These are phyloP conservation scores for Apis cerana DNA, from an alignment of 1,140 invertebrate genomes.

Conservation along the genomic window DNA sequence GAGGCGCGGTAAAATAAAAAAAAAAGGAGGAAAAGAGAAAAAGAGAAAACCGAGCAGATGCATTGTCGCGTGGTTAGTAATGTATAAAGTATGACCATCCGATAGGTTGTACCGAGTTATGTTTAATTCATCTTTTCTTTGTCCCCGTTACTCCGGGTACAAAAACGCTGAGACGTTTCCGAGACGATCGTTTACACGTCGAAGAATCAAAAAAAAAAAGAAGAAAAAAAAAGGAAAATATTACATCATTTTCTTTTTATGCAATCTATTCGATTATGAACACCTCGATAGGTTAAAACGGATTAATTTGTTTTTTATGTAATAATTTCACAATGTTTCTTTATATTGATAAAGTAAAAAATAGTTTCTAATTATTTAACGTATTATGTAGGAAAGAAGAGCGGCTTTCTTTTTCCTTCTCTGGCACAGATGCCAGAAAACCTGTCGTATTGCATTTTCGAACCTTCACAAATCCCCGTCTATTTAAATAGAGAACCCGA, in stretches of 20 bases:
- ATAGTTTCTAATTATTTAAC: too few relatives aligned
- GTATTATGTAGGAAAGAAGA: too few relatives aligned
- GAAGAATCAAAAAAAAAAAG: not conserved
- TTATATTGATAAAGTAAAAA: too few relatives aligned
- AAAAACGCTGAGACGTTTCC: constrained; percentile 1
- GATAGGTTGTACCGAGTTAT: constrained; percentile 39
- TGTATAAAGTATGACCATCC: constrained; percentile 39
- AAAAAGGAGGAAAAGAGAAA: too few relatives aligned
- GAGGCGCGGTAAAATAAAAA: not conserved
- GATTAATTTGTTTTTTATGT: too few relatives aligned
- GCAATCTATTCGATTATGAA: not conserved
- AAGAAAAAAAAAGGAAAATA: not conserved
- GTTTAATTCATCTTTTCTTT: constrained; percentile 46
- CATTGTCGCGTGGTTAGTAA: constrained; percentile 26
- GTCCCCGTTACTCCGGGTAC: constrained; percentile 27
- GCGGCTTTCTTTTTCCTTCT: not conserved
- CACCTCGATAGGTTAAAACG: too few relatives aligned
- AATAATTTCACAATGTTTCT: too few relatives aligned
- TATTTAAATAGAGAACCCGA: constrained; percentile 30
- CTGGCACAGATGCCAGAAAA: not conserved
- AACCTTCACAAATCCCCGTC: not conserved
- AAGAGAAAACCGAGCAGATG: not conserved
- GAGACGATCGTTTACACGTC: not conserved
- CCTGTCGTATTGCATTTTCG: not conserved
- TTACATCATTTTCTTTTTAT: too few relatives aligned